Conservation (phyloP, 1,140 invertebrate genomes). For the Rhagoletis zephyria region DNA sequence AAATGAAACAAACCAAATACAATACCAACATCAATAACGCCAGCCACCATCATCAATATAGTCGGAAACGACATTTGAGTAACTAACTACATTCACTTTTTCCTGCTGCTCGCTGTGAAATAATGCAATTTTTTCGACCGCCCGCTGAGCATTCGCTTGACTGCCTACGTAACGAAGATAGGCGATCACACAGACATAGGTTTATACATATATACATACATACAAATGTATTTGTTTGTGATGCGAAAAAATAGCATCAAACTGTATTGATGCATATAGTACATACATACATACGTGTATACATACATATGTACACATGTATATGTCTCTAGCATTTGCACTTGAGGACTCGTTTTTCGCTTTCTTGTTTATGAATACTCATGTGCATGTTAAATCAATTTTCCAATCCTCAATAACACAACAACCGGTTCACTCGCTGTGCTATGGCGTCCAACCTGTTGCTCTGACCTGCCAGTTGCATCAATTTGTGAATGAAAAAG, state of each 20-base stretch:
- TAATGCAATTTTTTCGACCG: constrained; percentile 24
- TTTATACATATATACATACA: not conserved
- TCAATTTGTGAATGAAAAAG: constrained; percentile 1
- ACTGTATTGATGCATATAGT: not conserved
- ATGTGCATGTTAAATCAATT: constrained; percentile 39
- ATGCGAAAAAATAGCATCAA: not conserved
- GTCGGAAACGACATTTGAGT: constrained; percentile 38
- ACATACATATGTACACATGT: not conserved
- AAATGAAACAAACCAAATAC: not conserved
- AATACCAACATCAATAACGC: constrained; percentile 1
- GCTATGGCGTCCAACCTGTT: not conserved
- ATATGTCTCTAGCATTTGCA: not conserved
- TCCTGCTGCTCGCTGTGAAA: not conserved
- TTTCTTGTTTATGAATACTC: constrained; percentile 23
- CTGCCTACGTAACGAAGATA: not conserved
- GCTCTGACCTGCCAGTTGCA: not conserved
- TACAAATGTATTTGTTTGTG: not conserved
- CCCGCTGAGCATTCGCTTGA: not conserved
- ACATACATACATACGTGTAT: not conserved
- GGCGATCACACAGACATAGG: not conserved
- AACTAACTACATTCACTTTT: constrained; percentile 28
- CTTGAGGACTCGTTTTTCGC: constrained; percentile 21
- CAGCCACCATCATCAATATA: constrained; percentile 15
- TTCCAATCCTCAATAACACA: not conserved
- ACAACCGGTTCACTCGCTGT: not conserved